Conservation (phyloP, 30 jellyfish, hydroid and myxozoan species). For the Hydra vulgaris region DNA sequence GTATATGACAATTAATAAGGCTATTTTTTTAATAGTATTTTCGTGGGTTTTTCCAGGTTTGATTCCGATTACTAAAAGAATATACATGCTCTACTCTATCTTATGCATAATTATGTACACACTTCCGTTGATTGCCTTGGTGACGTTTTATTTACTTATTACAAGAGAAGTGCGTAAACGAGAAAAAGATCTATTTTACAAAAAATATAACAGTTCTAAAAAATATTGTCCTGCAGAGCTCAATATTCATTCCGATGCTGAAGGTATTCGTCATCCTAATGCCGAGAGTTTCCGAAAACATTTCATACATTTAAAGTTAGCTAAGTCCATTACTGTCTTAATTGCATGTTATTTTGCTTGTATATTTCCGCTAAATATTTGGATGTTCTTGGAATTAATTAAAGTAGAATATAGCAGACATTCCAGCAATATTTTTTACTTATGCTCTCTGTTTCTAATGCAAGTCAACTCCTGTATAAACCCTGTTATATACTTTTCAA, state of each 20-base stretch:
- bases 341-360: slow-evolving; percentile 16
- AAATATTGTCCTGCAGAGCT: neutral
- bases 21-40: slow-evolving; percentile 23
- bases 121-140: slow-evolving; percentile 15
- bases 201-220: neutral
- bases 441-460: neutral
- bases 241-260: neutral
- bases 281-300: neutral
- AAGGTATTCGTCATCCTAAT: neutral
- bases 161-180: slow-evolving; percentile 13
- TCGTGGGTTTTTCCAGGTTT: slow-evolving; percentile 64
- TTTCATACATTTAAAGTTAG: slow-evolving; percentile 2
- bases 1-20: slow-evolving; percentile 38
- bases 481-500: slow-evolving; percentile 54
- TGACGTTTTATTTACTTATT: slow-evolving; percentile 3
- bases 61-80: slow-evolving; percentile 41
- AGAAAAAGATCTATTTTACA: slow-evolving; percentile 1
- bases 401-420: neutral
- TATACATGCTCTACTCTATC: neutral
- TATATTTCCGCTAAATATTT: slow-evolving; percentile 1
- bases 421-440: neutral
- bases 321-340: slow-evolving; percentile 12
- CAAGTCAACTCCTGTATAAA: slow-evolving; percentile 48
- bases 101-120: neutral
- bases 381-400: slow-evolving; percentile 9